Conservation (phyloP, 2,888 invertebrate genomes). For the Escarpia spicata region DNA sequence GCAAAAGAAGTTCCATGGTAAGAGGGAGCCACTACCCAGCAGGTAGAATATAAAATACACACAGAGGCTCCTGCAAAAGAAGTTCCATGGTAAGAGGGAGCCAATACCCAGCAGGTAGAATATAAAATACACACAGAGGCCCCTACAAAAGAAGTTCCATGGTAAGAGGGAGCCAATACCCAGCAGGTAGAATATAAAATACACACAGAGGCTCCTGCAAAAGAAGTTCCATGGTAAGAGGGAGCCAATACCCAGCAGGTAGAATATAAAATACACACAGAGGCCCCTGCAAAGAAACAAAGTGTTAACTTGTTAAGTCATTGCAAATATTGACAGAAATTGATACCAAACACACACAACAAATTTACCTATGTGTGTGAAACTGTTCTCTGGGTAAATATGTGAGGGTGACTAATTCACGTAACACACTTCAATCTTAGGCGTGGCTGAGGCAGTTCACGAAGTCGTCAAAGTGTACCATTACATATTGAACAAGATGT, state of each 20-base stretch:
- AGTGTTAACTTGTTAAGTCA: too few species aligned
- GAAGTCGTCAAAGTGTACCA: too few species aligned
- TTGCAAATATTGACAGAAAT: too few species aligned
- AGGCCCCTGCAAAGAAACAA: slow-evolving; percentile 62
- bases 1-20: slow-evolving; percentile 74
- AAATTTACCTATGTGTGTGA: too few species aligned
- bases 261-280: slow-evolving; percentile 85
- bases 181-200: slow-evolving; percentile 86
- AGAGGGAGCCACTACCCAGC: slow-evolving; percentile 86
- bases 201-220: slow-evolving; percentile 87
- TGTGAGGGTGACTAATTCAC: too few species aligned
- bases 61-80: slow-evolving; percentile 67
- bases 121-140: slow-evolving; percentile 79
- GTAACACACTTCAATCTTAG: too few species aligned
- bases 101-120: slow-evolving; percentile 91
- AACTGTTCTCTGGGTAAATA: too few species aligned
- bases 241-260: slow-evolving; percentile 87
- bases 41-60: slow-evolving; percentile 88
- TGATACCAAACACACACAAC: too few species aligned
- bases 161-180: slow-evolving; percentile 90
- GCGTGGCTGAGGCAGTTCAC: too few species aligned
- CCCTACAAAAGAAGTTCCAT: slow-evolving; percentile 68
- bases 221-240: slow-evolving; percentile 96
- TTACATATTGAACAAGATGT: too few species aligned
- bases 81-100: slow-evolving; percentile 82